These are phyloP conservation scores for Zapus hudsonius DNA, from an alignment of 2,113 vertebrate species.

Conservation along the genomic window DNA sequence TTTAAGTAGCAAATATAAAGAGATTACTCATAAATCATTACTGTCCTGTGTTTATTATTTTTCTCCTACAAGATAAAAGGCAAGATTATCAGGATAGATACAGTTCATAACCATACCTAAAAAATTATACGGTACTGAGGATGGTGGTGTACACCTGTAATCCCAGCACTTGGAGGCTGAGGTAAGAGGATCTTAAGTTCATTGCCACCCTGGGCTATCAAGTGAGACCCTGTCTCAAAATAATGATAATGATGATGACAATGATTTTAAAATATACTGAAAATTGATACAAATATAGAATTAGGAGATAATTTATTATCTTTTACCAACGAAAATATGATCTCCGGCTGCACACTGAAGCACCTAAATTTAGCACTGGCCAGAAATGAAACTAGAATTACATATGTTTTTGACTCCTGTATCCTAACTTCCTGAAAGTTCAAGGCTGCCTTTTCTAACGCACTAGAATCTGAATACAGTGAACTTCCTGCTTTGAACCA, in stretches of 20 bases:
- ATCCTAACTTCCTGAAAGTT: neutral
- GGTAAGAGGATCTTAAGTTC: neutral
- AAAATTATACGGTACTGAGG: neutral
- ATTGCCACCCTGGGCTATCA: neutral
- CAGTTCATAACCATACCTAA: neutral
- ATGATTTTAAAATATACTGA: neutral
- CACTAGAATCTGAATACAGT: neutral
- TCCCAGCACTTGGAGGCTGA: neutral
- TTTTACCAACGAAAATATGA: conserved; percentile 4
- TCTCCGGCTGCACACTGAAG: neutral
- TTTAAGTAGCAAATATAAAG: neutral
- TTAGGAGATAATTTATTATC: neutral
- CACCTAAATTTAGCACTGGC: neutral
- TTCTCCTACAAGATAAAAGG: neutral
- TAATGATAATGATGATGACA: neutral
- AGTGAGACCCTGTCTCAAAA: neutral
- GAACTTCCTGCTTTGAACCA: neutral
- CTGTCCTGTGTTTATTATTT: neutral
- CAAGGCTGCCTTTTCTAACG: neutral
- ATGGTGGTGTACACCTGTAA: neutral
- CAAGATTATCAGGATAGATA: neutral
- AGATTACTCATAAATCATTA: neutral
- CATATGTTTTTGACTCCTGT: neutral
- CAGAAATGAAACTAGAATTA: neutral
- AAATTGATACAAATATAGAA: neutral